Evolutionary conservation across 2,797 vertebrate genomes (phyloP), one percentile per base, ranked within the genome.

Genomic region (Myotis daubentonii): DNA sequence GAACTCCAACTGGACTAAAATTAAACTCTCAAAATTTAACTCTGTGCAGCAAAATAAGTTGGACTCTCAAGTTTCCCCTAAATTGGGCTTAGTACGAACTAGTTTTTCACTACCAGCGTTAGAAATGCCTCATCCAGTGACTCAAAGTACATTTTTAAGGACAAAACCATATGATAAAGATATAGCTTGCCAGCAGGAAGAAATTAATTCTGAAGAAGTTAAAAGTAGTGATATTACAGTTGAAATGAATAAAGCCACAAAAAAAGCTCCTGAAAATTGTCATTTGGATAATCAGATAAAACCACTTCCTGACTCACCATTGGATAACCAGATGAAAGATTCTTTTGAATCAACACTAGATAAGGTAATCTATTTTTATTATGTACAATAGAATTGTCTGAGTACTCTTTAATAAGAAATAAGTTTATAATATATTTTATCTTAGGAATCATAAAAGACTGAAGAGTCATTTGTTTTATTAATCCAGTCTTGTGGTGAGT

Each of bases 1-100:
- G 97, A 99, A 98, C 98, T 99, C 98, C 97, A 99, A 99, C 41
- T 99, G 99, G 99, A 99, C 99, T 41, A 99, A 99, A 95, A 99
- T 99, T 83, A 99, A 99, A 97, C 99, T 99, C 94, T 98, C 99
- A 22, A 99, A 99, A 98, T 98, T 98, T 28, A 99, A 99, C 96
- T 99, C 99, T 89, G 98, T 99, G 55, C 99, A 98, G 96, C 99
- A 99, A 91, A 98, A 93, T 97, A 98, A 98, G 94, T 98, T 98
- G 87, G 98, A 98, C 93, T 97, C 95, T 97, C 68, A 97, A 94
- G 96, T 95, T 92, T 88, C 96, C 47, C 95, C 97, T 71, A 98
- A 96, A 84, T 89, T 98, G 97, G 62, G 95, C 76, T 95, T 97
- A 75, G 95, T 98, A 94, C 97, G 91, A 97, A 97, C 97, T 75